Evolutionary conservation across 2,797 vertebrate genomes (phyloP).

Genomic region (Falco peregrinus): DNA sequence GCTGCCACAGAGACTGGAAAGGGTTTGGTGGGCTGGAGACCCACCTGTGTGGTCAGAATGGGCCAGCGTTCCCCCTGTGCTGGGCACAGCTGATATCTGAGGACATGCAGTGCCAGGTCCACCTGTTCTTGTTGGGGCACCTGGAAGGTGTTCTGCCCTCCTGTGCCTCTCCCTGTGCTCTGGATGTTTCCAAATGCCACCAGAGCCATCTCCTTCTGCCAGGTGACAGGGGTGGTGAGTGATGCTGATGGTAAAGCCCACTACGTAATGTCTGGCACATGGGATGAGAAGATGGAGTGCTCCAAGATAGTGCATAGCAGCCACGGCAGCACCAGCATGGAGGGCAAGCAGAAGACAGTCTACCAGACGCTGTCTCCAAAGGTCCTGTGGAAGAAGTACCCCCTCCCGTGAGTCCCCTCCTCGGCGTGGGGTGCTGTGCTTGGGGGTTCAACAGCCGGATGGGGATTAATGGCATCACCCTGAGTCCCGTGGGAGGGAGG

Average conservation of each 20-base stretch:
- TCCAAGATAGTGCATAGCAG: slow-evolving; percentile 81
- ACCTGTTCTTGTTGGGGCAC: not conserved
- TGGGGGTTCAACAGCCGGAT: rapidly evolving
- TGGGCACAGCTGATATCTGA: not conserved
- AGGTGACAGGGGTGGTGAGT: slow-evolving; percentile 82
- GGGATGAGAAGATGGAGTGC: slow-evolving; percentile 84
- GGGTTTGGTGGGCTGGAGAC: not conserved
- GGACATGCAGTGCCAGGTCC: not conserved
- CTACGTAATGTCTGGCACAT: slow-evolving; percentile 81
- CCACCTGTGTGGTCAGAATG: not conserved
- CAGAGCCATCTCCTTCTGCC: not conserved
- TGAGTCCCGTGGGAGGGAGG: rapidly evolving
- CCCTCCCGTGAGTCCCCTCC: slow-evolving; percentile 79
- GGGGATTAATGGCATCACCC: rapidly evolving
- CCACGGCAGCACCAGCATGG: slow-evolving; percentile 66
- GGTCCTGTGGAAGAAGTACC: slow-evolving; percentile 83
- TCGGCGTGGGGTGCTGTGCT: rapidly evolving
- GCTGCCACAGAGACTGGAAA: not conserved
- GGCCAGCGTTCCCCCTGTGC: rapidly evolving
- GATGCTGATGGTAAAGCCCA: slow-evolving; percentile 75
- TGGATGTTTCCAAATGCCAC: not conserved
- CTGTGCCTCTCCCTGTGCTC: not conserved
- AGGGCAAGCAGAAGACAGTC: slow-evolving; percentile 82
- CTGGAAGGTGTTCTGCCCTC: not conserved
- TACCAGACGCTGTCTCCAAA: slow-evolving; percentile 83